Base-by-base conservation (phyloP, 2,888 invertebrate species). In the Boloria selene region DNA sequence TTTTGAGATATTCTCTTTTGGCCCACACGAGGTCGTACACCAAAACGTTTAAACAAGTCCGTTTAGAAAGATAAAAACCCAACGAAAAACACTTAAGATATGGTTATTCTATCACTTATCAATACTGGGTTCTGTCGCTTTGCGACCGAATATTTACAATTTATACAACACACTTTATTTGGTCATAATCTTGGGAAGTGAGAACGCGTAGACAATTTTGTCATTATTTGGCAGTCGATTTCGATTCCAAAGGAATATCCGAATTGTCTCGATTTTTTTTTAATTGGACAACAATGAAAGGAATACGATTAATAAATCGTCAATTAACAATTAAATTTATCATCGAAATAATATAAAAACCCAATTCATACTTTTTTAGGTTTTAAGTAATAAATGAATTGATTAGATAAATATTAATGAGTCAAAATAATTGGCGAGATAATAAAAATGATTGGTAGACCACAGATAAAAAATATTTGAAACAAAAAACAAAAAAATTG, bases 1-100 rank as follows among this genome's bases (percentile, higher is more conserved):
- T 84, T 73, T 80, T 79, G 86, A 87, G 86, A 85, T 86, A 88
- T 84, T 82, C 86, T 88, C 88, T 81, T 82, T 89, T 90, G 90
- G 90, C 88, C 90, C 90, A 82, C 88, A 75, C 80, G 80, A 83
- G 82, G 79, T 79, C 73, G 61, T 59, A 49, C 45, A 56, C 54
- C 64, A 64, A 53, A n/a, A 64, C 65, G 65, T 84, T 85, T 86
- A 87, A 81, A 79, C 76, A 73, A 77, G 82, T 77, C 68, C 68
- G 44, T 59, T 64, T 59, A 68, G 77, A 80, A 81, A 82, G 81
- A 77, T 75, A 73, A 79, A 80, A 83, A 22, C 22, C 83, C 78
- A 86, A 85, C 78, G 76, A 80, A 50, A 64, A 70, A 65, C 84
- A 83, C 85, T 87, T 87, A 87, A 82, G 88, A 90, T 90, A 90